Base-by-base conservation (phyloP, 2,113 vertebrate species). In the Alethe castanea region DNA sequence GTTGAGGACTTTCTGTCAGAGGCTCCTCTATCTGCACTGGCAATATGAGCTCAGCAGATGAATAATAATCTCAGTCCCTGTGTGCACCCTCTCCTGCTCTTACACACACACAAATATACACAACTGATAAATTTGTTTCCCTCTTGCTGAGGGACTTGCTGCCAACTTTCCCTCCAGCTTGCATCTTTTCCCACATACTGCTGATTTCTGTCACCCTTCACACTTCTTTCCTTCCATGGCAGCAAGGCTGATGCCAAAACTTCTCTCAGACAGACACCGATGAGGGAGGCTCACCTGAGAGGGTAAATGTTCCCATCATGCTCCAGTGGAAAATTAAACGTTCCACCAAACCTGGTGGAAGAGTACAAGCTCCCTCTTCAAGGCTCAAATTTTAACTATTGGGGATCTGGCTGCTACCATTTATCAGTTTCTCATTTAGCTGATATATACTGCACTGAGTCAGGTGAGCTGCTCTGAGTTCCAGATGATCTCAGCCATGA, bases 251-350 rank as follows among this genome's bases (percentile, higher is more conserved):
- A 61, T 57, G 67, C 35, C 74, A 52, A 47, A 88, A 65, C 59
- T 54, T 40, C 16, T 71, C 20, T 73, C 59, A 70, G 48, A 40
- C 31, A 45, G 38, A 18, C 7, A 35, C 17, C 0, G 25, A 9
- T 19, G 4, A 2, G 1, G 4, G 22, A 16, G 19, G 20, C 4
- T 83, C 42, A 48, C 31, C 29, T 1, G 0, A 42, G 29, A 2
- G 2, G 9, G 7, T 44, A 11, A 54, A 26, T 28, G 19, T 52
- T 79, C 48, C 26, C 7, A 3, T 33, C 19, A 31, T 2, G 4
- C 22, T 86, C 18, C 62, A 54, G 9, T 0, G 2, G 22, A 14
- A 74, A 66, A 19, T 78, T 35, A 47, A 71, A 60, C 16, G 25
- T 57, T 65, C 31, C 33, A 65, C 47, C 44, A 84, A 44, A 88